Evolutionary conservation across 2,797 vertebrate species (phyloP).

Genomic region (Artibeus lituratus): DNA sequence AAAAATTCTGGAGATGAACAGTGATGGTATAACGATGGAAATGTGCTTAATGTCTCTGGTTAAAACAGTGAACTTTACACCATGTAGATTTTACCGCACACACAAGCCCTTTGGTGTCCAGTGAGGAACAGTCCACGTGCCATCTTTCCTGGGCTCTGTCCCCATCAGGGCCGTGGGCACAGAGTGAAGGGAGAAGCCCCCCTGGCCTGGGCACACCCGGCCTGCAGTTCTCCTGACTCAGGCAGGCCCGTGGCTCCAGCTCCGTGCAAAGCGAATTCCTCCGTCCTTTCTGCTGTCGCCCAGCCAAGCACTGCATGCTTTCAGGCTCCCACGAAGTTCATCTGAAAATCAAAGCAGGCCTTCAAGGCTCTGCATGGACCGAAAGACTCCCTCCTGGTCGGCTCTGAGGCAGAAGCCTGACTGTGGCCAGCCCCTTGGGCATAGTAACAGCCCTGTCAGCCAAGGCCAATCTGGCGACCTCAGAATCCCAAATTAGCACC

Average conservation of each 20-base stretch:
- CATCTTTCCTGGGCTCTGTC: not conserved
- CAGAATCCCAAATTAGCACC: conserved; percentile 75
- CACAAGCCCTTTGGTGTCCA: not conserved
- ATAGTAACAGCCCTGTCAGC: conserved; percentile 72
- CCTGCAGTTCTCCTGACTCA: not conserved
- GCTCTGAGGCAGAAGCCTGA: conserved; percentile 23
- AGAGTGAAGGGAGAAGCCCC: not conserved
- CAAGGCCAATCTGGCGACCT: conserved; percentile 57
- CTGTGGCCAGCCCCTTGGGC: conserved; percentile 51
- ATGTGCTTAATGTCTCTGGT: not conserved
- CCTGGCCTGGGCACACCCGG: not conserved
- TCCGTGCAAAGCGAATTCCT: not conserved
- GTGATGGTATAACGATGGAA: not conserved
- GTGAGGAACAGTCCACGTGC: fast-evolving
- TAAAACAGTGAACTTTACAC: not conserved
- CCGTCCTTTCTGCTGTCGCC: not conserved
- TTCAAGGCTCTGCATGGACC: conserved; percentile 30
- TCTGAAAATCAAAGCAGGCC: conserved; percentile 57
- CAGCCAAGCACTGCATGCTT: not conserved
- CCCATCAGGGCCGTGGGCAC: not conserved
- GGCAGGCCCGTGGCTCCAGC: not conserved
- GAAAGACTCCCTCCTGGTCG: conserved; percentile 31
- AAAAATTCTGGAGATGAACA: not conserved
- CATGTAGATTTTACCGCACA: not conserved
- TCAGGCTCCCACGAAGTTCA: conserved; percentile 62